These are phyloP conservation scores for Molanna angustata DNA, from an alignment of 2,888 invertebrate species.

Conservation along the genomic window DNA sequence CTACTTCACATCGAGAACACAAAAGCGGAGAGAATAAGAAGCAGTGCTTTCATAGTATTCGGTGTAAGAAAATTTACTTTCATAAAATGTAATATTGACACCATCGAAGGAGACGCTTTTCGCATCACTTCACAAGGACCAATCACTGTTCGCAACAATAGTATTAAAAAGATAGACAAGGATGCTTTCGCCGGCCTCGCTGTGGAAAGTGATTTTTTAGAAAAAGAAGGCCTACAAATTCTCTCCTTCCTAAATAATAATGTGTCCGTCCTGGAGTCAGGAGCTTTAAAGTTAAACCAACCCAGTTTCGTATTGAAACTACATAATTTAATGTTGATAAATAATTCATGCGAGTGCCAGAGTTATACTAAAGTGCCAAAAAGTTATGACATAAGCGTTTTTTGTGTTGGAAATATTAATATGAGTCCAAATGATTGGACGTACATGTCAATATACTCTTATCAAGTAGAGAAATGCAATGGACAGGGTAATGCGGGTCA, in stretches of 20 bases:
- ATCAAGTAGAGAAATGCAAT: slow-evolving; percentile 19
- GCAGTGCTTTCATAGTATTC: slow-evolving; percentile 67
- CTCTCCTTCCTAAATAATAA: too few species aligned
- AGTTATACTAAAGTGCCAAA: not conserved
- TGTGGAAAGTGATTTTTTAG: slow-evolving; percentile 56
- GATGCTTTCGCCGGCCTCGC: slow-evolving; percentile 63
- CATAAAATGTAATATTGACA: slow-evolving; percentile 56
- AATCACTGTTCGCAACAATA: slow-evolving; percentile 65
- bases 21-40: slow-evolving; percentile 59
- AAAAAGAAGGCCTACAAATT: too few species aligned
- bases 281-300: slow-evolving; percentile 58
- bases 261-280: slow-evolving; percentile 53
- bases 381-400: slow-evolving; percentile 7
- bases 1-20: slow-evolving; percentile 66
- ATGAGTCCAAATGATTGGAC: not conserved
- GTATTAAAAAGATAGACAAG: slow-evolving; percentile 54
- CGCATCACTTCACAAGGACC: slow-evolving; percentile 59
- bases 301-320: slow-evolving; percentile 56
- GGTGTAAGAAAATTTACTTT: slow-evolving; percentile 62
- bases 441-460: slow-evolving; percentile 12
- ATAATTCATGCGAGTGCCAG: slow-evolving; percentile 57
- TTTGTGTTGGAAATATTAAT: slow-evolving; percentile 10
- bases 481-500: slow-evolving; percentile 5
- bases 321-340: slow-evolving; percentile 58
- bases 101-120: slow-evolving; percentile 65